Base-by-base conservation (phyloP, 2,888 invertebrate species). In the Pantelozetes paolii region DNA sequence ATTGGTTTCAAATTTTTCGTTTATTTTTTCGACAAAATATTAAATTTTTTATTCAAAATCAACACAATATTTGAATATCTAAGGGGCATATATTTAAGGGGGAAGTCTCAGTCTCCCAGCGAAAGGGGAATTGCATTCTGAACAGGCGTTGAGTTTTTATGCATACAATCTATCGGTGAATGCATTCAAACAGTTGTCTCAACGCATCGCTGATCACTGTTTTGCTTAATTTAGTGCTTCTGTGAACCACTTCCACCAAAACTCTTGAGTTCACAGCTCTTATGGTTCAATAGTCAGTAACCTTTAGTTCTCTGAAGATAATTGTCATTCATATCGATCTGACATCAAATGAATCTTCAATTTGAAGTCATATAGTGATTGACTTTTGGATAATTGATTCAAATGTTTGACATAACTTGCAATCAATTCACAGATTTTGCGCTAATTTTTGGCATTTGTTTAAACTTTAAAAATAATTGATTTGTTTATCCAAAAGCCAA, bases 171-270 rank as follows among this genome's bases (percentile, higher is more conserved):
- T n/a, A n/a, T n/a, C n/a, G n/a, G n/a, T n/a, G n/a, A n/a, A n/a
- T n/a, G n/a, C 11, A 45, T 45, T 45, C 57, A 13, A 28, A 26
- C 18, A 57, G 28, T 54, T 57, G 57, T 57, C 57, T 57, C 11
- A 57, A 57, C 57, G 57, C 28, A 57, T 30, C 64, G 20, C 2
- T 64, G 64, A 64, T 40, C 20, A 6, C 40, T 18, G 20, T 64
- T 64, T 64, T 64, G 64, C 64, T 64, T 64, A 64, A 64, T 64
- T 64, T 64, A 64, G 64, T 30, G 64, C 30, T 64, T 40, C 30
- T 36, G 57, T 57, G 57, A 57, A 57, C 57, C 57, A 57, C 57
- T 57, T 57, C 30, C 57, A 57, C 57, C 20, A 57, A n/a, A n/a
- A n/a, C 23, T 57, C 28, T 57, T 57, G 30, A 57, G 30, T 57